A percentile compares a stretch with the other conserved stretches of the same genome.
phyloP scores from a whole-genome alignment of 1,140 invertebrate genomes.

The Limonius californicus region DNA sequence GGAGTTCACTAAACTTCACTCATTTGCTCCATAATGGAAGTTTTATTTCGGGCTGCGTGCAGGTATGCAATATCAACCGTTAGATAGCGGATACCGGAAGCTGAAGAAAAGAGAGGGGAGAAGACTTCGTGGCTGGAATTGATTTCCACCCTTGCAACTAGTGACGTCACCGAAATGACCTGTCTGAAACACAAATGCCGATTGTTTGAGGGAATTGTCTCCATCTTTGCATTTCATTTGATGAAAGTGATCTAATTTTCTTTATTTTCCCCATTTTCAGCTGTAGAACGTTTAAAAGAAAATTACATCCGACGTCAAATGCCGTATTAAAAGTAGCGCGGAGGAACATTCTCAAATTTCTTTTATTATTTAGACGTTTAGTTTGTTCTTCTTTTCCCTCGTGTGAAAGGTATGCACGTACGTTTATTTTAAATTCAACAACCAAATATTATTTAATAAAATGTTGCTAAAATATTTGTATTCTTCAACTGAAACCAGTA shows the following conservation, averaged over 20 bases:
- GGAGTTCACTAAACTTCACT: not conserved
- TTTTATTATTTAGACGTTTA: too few species aligned
- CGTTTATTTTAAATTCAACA: too few species aligned
- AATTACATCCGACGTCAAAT: too few species aligned
- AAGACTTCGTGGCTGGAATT: not conserved
- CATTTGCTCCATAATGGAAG: conserved; percentile 2
- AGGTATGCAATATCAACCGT: not conserved
- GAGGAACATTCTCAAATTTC: too few species aligned
- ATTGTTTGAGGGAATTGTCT: conserved; percentile 5
- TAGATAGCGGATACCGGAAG: not conserved
- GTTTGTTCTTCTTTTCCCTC: too few species aligned
- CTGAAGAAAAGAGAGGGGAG: conserved; percentile 1
- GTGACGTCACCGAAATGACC: conserved; percentile 11
- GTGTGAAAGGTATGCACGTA: too few species aligned
- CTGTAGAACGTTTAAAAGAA: too few species aligned
- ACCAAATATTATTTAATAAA: too few species aligned
- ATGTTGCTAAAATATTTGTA: too few species aligned
- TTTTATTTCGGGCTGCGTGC: not conserved
- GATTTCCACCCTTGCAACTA: conserved; percentile 4
- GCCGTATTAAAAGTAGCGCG: too few species aligned
- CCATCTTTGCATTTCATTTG: conserved; percentile 3
- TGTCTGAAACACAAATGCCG: conserved; percentile 9
- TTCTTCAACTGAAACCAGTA: too few species aligned
- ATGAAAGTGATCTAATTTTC: conserved; percentile 11
- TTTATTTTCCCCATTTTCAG: not conserved